These are phyloP conservation scores for Python bivittatus DNA, from an alignment of 2,113 vertebrate species.

Conservation along the genomic window DNA sequence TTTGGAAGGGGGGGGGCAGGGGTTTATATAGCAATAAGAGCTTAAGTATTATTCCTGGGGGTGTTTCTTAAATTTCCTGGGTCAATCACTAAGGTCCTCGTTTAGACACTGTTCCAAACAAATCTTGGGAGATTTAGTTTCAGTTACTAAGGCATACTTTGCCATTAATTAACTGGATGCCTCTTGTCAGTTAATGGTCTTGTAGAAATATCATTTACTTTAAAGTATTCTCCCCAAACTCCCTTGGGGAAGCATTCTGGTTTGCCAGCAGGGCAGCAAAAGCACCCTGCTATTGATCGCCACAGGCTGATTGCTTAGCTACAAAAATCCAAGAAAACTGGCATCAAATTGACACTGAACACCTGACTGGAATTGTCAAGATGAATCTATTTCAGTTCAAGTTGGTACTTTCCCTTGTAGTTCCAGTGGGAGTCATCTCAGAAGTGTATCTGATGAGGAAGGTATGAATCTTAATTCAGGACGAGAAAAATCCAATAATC, in stretches of 20 bases:
- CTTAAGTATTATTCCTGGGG: constrained; percentile 27
- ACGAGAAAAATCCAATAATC: not conserved
- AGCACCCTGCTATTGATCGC: constrained; percentile 44
- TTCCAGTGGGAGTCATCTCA: not conserved
- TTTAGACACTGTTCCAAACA: constrained; percentile 42
- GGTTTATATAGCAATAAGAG: constrained; percentile 16
- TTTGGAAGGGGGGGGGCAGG: constrained; percentile 37
- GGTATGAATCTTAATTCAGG: constrained; percentile 9
- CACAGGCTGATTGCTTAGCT: constrained; percentile 26
- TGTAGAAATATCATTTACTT: constrained; percentile 54
- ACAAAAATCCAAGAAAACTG: constrained; percentile 13
- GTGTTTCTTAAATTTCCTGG: constrained; percentile 33
- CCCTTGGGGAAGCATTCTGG: constrained; percentile 35
- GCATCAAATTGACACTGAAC: constrained; percentile 12
- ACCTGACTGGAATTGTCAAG: constrained; percentile 13
- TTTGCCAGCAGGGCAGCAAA: constrained; percentile 49
- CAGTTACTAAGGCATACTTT: constrained; percentile 41
- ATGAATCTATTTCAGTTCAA: constrained; percentile 28
- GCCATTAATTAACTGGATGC: constrained; percentile 45
- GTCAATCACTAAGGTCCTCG: constrained; percentile 32
- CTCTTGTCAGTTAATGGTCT: constrained; percentile 47
- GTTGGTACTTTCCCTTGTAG: not conserved
- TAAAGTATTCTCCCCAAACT: constrained; percentile 9
- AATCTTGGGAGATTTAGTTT: constrained; percentile 53
- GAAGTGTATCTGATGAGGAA: not conserved